A percentile compares a stretch with the other conserved stretches of the same genome.
phyloP scores from a whole-genome alignment of 2,888 invertebrate genomes.

The Stratiomys singularior region DNA sequence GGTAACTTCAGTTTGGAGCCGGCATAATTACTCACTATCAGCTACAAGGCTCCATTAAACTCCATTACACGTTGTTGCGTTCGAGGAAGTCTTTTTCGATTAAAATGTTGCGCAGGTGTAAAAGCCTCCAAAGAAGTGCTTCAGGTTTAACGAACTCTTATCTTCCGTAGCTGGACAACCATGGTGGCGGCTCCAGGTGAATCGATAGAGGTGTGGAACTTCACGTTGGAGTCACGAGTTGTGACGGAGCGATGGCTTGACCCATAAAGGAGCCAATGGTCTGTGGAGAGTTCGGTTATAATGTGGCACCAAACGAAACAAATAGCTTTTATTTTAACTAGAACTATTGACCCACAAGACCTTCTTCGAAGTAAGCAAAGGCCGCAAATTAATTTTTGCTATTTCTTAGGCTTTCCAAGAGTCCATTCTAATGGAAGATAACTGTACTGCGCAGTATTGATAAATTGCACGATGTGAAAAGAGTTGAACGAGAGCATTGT shows the following conservation, averaged over 20 bases:
- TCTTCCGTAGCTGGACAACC: background rate
- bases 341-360: background rate
- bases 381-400: no score
- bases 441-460: no score
- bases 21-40: background rate
- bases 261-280: no score
- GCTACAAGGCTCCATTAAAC: background rate
- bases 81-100: slow-evolving; percentile 3
- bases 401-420: no score
- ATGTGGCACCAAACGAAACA: no score
- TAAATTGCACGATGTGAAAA: no score
- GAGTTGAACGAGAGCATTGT: no score
- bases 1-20: background rate
- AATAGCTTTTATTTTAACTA: background rate
- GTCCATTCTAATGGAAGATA: no score
- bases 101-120: slow-evolving; percentile 13
- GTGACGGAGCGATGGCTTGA: no score
- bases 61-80: background rate
- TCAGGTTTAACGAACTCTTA: slow-evolving; percentile 8
- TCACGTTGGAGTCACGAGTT: no score
- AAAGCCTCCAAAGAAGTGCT: background rate
- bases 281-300: no score
- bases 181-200: background rate
- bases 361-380: background rate
- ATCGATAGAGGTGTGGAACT: no score